A percentile compares a stretch with the other conserved stretches of the same genome.
Evolutionary conservation across 1,140 invertebrate species (phyloP).

Genomic region (Drosophila asahinai): DNA sequence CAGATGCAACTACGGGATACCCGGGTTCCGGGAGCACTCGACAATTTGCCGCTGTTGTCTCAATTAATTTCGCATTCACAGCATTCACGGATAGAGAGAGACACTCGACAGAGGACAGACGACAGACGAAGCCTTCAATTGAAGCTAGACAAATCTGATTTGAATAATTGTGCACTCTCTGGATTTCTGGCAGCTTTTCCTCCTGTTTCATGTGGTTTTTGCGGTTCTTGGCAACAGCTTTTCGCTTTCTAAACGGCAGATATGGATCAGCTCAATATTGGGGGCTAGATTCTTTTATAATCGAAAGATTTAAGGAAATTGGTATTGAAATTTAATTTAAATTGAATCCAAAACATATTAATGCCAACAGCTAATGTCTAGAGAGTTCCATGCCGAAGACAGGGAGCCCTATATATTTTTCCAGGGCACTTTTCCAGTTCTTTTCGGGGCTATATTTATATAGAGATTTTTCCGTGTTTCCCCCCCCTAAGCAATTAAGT

Average conservation of each 20-base stretch:
- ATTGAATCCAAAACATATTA: not conserved
- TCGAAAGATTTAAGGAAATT: not conserved
- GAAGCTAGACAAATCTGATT: conserved; percentile 55
- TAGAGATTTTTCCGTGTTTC: conserved; percentile 6
- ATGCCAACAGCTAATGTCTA: not conserved
- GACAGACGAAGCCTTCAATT: conserved; percentile 54
- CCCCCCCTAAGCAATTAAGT: conserved; percentile 53
- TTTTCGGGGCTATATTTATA: conserved; percentile 12
- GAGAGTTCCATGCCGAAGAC: not conserved
- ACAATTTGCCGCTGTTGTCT: conserved; percentile 27
- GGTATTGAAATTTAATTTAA: not conserved
- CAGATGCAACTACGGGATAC: conserved; percentile 1
- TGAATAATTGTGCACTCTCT: conserved; percentile 63
- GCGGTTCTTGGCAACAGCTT: conserved; percentile 26
- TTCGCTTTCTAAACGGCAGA: conserved; percentile 6
- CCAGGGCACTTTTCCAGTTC: conserved; percentile 11
- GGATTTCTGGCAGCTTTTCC: not conserved
- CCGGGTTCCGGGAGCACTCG: not conserved
- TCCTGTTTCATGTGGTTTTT: conserved; percentile 32
- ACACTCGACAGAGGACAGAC: conserved; percentile 19
- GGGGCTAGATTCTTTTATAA: not conserved
- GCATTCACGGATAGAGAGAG: not conserved
- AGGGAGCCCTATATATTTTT: not conserved
- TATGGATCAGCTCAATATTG: not conserved
- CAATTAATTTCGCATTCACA: conserved; percentile 62